Base-by-base conservation (phyloP, 2,888 invertebrate species). In the Troilus luridus region DNA sequence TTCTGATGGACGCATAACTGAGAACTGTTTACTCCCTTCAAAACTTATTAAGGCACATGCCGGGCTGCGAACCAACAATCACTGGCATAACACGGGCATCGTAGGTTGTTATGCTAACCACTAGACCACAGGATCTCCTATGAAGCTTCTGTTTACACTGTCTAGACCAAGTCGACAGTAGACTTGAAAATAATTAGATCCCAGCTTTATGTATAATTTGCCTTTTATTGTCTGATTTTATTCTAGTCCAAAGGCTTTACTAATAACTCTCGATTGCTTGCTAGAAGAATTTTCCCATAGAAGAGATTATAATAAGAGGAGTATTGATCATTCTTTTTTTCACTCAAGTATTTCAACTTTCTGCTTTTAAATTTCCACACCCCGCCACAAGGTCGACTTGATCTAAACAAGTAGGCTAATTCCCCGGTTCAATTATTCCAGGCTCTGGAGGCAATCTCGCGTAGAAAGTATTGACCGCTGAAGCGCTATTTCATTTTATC, bases 401-500 rank as follows among this genome's bases (percentile, higher is more conserved):
- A 24, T 67, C 24, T 67, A 24, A 67, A 27, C 67, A 67, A 67
- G 14, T 2, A 14, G 67, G 67, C 27, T 67, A 67, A 67, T 67
- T 14, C 24, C 14, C 24, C 67, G 24, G 11, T 12, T 12, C 67
- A 67, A 67, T 67, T 67, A 67, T 27, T 12, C 11, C 24, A 11
- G 27, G 24, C 67, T 14, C 24, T 24, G 3, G 5, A 12, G 67
- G 67, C 67, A 64, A 64, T 67, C 24, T 24, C 5, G 14, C 1
- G 12, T 6, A 27, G 24, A 67, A 67, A 81, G 54, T 54, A 54
- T 56, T 21, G 81, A 81, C 54, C 81, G 81, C 19, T 41, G 54
- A 81, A 54, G 21, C 41, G 5, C 81, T 81, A 81, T 81, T 81
- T 81, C 56, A 85, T 85, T 85, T n/a, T 11, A 58, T n/a, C 85